Percentiles rank a stretch among this genome's conserved stretches.
phyloP scores from a whole-genome alignment of 2,113 vertebrate species.

The Menura novaehollandiae region DNA sequence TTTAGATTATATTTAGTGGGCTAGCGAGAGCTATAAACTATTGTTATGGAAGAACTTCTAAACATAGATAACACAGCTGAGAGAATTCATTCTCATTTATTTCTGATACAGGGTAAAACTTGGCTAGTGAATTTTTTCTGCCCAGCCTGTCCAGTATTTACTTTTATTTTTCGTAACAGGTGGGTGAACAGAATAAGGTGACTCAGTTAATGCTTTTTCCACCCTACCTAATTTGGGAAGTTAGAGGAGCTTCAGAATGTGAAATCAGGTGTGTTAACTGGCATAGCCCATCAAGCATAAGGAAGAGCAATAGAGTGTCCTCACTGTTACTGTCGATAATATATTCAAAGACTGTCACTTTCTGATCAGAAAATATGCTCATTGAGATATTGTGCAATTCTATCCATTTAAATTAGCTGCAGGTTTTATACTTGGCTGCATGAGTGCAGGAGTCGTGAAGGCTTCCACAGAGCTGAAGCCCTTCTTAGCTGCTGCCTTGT shows the following conservation, averaged over 20 bases:
- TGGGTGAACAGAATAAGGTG: constrained; percentile 1
- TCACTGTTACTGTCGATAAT: neutral
- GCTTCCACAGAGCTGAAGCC: neutral
- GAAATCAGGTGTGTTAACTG: neutral
- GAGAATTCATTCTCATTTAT: neutral
- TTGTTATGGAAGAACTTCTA: neutral
- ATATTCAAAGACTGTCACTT: neutral
- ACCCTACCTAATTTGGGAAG: neutral
- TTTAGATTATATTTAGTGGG: neutral
- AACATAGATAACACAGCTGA: neutral
- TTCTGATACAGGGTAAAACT: neutral
- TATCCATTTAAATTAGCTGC: neutral
- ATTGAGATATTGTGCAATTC: neutral
- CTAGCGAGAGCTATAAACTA: neutral
- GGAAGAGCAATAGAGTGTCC: neutral
- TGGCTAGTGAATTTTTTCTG: neutral
- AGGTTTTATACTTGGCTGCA: neutral
- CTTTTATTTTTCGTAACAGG: neutral
- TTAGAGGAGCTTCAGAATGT: neutral
- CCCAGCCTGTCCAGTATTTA: neutral
- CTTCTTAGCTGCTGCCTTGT: neutral
- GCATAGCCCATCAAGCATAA: neutral
- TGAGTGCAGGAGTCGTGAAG: neutral
- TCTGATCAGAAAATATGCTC: neutral
- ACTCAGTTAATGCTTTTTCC: neutral